These are phyloP conservation scores for Amia ocellicauda DNA, from an alignment of 2,113 vertebrate genomes.

Conservation along the genomic window DNA sequence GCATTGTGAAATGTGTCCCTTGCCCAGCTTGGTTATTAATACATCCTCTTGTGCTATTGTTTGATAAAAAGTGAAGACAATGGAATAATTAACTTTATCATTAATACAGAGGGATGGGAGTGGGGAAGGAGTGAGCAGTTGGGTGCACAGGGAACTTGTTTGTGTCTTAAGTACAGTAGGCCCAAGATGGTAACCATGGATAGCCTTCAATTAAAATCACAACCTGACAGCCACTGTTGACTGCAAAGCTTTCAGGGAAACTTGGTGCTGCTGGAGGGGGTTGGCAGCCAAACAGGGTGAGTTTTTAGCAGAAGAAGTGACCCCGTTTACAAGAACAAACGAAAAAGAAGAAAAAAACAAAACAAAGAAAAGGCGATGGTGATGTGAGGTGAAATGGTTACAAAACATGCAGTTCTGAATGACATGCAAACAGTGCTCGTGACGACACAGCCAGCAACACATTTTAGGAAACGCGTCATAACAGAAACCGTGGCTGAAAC, in stretches of 20 bases:
- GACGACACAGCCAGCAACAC: conserved; percentile 34
- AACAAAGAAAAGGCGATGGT: conserved; percentile 7
- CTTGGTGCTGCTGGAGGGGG: conserved; percentile 23
- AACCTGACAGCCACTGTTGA: background rate
- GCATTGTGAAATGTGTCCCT: too few relatives aligned
- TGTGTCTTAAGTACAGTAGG: too few relatives aligned
- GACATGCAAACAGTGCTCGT: conserved; percentile 33
- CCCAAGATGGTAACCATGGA: too few relatives aligned
- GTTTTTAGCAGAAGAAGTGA: conserved; percentile 10
- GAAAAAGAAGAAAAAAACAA: too few relatives aligned
- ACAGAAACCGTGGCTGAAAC: conserved; percentile 40
- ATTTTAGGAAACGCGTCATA: conserved; percentile 23
- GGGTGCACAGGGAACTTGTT: too few relatives aligned
- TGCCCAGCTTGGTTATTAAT: too few relatives aligned
- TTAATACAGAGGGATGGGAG: too few relatives aligned
- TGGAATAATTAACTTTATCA: too few relatives aligned
- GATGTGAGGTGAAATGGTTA: conserved; percentile 31
- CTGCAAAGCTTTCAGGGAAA: background rate
- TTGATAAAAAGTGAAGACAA: too few relatives aligned
- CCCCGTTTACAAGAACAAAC: too few relatives aligned
- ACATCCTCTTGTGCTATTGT: too few relatives aligned
- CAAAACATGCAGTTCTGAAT: conserved; percentile 52
- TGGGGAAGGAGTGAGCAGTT: too few relatives aligned
- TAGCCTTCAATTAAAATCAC: conserved; percentile 16
- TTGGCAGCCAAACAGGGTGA: background rate